phyloP scores from a whole-genome alignment of 2,113 vertebrate genomes.

The Mormyrus iriodes region DNA sequence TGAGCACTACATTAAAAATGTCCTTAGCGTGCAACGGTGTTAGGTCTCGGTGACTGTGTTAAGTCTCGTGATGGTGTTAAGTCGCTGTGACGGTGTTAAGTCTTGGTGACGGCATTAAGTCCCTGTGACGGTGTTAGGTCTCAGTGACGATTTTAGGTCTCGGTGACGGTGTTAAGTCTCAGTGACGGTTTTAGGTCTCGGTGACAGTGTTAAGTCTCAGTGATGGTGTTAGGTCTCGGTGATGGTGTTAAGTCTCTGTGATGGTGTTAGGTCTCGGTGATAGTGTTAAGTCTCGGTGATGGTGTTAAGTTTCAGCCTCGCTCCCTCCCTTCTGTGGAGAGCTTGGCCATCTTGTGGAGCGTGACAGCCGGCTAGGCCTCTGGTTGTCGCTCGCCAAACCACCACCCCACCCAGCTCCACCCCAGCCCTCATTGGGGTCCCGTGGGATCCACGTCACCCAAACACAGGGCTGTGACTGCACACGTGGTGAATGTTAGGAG shows the following conservation, averaged over 20 bases:
- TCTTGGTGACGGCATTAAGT: too few relatives aligned
- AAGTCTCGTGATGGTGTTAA: too few relatives aligned
- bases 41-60: background rate
- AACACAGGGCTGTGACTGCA: background rate
- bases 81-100: background rate
- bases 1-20: background rate
- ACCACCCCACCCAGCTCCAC: background rate
- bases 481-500: background rate
- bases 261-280: background rate
- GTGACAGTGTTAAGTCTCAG: too few relatives aligned
- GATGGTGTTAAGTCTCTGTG: too few relatives aligned
- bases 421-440: background rate
- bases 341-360: background rate
- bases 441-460: background rate
- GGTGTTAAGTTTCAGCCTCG: background rate
- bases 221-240: background rate
- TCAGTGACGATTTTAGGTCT: too few relatives aligned
- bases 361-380: background rate
- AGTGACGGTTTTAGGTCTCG: background rate
- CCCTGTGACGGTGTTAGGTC: background rate
- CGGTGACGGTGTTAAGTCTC: background rate
- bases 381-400: background rate
- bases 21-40: background rate
- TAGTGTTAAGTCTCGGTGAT: too few relatives aligned
- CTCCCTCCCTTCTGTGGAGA: background rate